A percentile compares a stretch with the other conserved stretches of the same genome.
Evolutionary conservation across 2,113 vertebrate species (phyloP).

Genomic region (Myotis brandtii): DNA sequence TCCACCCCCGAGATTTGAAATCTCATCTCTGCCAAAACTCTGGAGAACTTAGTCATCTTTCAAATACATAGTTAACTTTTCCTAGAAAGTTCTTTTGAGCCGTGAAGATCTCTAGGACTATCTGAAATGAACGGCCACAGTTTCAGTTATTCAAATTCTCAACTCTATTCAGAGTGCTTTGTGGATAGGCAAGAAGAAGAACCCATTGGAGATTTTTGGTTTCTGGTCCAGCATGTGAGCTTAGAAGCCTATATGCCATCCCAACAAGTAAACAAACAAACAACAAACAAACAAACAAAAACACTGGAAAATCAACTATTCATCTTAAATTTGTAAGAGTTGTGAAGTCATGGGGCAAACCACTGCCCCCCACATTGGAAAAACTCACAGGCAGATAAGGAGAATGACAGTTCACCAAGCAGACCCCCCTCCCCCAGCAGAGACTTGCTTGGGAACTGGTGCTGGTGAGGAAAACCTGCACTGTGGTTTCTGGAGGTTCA

Average conservation of each 20-base stretch:
- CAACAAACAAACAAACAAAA: background rate
- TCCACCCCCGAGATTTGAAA: background rate
- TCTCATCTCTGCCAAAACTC: background rate
- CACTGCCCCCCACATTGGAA: background rate
- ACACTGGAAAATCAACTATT: background rate
- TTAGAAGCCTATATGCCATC: background rate
- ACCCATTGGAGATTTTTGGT: background rate
- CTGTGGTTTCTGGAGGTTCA: background rate
- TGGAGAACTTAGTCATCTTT: background rate
- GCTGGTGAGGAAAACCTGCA: background rate
- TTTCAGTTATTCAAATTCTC: background rate
- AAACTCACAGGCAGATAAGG: background rate
- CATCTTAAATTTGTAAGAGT: background rate
- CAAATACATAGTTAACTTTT: background rate
- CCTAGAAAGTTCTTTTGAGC: constrained; percentile 37
- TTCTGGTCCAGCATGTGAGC: background rate
- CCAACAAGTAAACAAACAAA: background rate
- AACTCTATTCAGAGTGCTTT: background rate
- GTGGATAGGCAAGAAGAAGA: background rate
- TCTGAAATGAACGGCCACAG: background rate
- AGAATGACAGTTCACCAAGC: background rate
- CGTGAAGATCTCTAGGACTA: background rate
- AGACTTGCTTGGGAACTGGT: background rate
- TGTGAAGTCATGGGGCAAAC: background rate
- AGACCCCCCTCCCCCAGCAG: too few species aligned